Conservation (phyloP, 2,888 invertebrate species). For the Oscheius sp. region DNA sequence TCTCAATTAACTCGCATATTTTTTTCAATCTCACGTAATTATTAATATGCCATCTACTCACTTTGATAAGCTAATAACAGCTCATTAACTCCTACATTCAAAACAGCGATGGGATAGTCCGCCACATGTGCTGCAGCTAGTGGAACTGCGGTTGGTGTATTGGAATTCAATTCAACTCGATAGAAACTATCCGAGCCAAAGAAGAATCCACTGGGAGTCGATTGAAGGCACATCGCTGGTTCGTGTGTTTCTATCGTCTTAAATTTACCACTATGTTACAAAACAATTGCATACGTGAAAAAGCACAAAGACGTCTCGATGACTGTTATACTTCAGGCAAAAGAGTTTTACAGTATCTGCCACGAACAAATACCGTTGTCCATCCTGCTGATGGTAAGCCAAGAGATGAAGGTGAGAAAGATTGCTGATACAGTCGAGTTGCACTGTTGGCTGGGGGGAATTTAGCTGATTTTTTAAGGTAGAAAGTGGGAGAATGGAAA, state of each 20-base stretch:
- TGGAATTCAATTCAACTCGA: slow-evolving; percentile 32
- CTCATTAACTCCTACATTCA: slow-evolving; percentile 54
- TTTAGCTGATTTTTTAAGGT: slow-evolving; percentile 34
- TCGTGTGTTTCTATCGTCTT: slow-evolving; percentile 47
- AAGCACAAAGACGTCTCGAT: slow-evolving; percentile 57
- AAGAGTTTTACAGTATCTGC: slow-evolving; percentile 54
- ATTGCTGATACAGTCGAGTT: slow-evolving; percentile 41
- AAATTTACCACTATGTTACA: too few relatives aligned
- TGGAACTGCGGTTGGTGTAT: not conserved
- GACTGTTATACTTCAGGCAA: slow-evolving; percentile 56
- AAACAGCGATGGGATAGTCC: slow-evolving; percentile 61
- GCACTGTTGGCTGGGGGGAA: slow-evolving; percentile 39
- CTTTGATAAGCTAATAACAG: slow-evolving; percentile 65
- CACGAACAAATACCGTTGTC: slow-evolving; percentile 35
- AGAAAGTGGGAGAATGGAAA: slow-evolving; percentile 41
- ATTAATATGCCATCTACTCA: too few relatives aligned
- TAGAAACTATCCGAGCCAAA: slow-evolving; percentile 66
- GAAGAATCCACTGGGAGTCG: slow-evolving; percentile 51
- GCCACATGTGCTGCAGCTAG: slow-evolving; percentile 36
- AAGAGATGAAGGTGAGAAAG: slow-evolving; percentile 33
- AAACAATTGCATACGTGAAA: slow-evolving; percentile 40
- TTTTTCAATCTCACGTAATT: too few relatives aligned
- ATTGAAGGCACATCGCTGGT: slow-evolving; percentile 55
- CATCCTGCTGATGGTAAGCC: slow-evolving; percentile 31
- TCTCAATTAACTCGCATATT: too few relatives aligned